A percentile compares a stretch with the other conserved stretches of the same genome.
These are phyloP conservation scores for Dermatemys mawii DNA, from an alignment of 2,113 vertebrate genomes.

Conservation along the genomic window DNA sequence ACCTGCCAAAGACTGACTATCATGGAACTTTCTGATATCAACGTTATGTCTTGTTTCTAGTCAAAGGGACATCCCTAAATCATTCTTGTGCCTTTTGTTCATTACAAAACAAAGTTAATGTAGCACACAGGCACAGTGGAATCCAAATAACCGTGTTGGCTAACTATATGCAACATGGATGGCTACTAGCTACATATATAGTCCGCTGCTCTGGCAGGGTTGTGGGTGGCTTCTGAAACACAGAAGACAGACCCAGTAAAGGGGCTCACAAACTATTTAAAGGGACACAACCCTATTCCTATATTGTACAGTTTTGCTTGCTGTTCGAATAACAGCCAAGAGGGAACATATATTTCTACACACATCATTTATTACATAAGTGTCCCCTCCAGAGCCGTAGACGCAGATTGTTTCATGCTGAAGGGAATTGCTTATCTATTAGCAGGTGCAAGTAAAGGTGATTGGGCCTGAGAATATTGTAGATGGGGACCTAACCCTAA, in stretches of 20 bases:
- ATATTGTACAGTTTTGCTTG: background rate
- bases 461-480: conserved; percentile 95
- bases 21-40: background rate
- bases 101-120: background rate
- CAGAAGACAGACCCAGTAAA: background rate
- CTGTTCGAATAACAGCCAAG: background rate
- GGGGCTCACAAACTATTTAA: background rate
- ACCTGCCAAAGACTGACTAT: background rate
- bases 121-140: background rate
- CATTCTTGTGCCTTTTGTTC: background rate
- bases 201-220: background rate
- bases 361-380: background rate
- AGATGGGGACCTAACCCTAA: conserved; percentile 90
- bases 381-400: background rate
- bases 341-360: background rate
- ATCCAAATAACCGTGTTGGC: background rate
- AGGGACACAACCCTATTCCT: background rate
- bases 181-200: no score
- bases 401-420: background rate
- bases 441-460: conserved; percentile 88
- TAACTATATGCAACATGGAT: fast-evolving
- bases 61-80: background rate
- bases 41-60: background rate
- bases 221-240: background rate
- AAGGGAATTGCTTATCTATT: background rate